These are phyloP conservation scores for Zaprionus inermis DNA, from an alignment of 1,140 invertebrate species.

Conservation along the genomic window DNA sequence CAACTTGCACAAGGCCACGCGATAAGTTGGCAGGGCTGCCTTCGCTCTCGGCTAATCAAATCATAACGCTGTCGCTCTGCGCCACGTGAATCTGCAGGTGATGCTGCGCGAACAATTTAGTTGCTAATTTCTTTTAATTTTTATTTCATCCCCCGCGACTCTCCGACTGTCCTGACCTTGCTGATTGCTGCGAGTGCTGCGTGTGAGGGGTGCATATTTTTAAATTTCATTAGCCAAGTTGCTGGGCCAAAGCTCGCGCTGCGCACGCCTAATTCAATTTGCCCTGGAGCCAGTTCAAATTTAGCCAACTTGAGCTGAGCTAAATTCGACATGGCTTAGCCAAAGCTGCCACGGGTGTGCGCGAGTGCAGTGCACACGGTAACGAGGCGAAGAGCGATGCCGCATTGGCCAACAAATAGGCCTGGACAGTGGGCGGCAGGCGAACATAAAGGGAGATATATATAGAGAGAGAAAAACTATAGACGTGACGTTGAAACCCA, in stretches of 20 bases:
- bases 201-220: constrained; percentile 62
- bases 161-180: neutral
- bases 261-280: constrained; percentile 60
- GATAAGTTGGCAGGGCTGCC: constrained; percentile 6
- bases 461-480: too few species aligned
- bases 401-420: neutral
- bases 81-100: constrained; percentile 14
- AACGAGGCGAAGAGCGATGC: too few species aligned
- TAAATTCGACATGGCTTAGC: constrained; percentile 8
- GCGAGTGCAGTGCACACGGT: neutral
- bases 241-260: constrained; percentile 29
- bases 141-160: constrained; percentile 14
- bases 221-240: constrained; percentile 64
- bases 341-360: neutral
- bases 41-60: constrained; percentile 61
- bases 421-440: neutral
- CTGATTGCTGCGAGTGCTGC: constrained; percentile 42
- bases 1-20: constrained; percentile 26
- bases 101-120: constrained; percentile 60
- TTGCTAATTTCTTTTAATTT: constrained; percentile 68
- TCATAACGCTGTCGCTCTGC: constrained; percentile 56
- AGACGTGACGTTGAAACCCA: too few species aligned
- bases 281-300: constrained; percentile 43
- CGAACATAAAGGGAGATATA: neutral
- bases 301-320: constrained; percentile 11